These are phyloP conservation scores for Pogonocherus hispidulus DNA, from an alignment of 2,888 invertebrate species.

Conservation along the genomic window DNA sequence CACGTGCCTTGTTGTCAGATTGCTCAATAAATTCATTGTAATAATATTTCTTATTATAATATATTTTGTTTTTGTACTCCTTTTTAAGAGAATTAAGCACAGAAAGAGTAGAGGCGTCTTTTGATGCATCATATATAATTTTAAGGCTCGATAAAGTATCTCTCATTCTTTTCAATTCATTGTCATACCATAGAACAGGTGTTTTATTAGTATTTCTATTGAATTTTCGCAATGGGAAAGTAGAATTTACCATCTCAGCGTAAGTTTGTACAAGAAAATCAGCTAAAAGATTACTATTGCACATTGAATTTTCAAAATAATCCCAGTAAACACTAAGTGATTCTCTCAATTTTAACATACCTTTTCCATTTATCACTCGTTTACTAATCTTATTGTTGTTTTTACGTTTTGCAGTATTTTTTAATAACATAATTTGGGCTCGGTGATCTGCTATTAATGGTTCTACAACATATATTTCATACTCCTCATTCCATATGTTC, in stretches of 20 bases:
- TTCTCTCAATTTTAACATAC: not conserved
- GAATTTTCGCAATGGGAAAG: not conserved
- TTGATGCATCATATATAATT: not conserved
- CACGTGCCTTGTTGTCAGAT: not conserved
- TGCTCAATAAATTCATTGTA: conserved; percentile 4
- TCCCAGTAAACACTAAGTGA: not conserved
- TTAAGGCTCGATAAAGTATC: not conserved
- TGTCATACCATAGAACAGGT: not conserved
- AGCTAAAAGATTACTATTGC: not conserved
- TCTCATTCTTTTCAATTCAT: not conserved
- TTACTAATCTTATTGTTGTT: not conserved
- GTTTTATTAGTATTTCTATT: not conserved
- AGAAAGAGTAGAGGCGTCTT: not conserved
- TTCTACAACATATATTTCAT: not conserved
- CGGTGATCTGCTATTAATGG: conserved; percentile 1
- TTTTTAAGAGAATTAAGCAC: not conserved
- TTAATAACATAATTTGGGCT: not conserved
- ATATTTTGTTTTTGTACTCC: not conserved
- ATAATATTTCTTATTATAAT: conserved; percentile 1
- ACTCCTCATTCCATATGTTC: not conserved
- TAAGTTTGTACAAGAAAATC: not conserved
- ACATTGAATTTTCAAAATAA: not conserved
- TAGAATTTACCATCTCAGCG: not conserved
- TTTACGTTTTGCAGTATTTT: not conserved
- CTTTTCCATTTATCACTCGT: not conserved